Evolutionary conservation across 2,113 vertebrate species (phyloP), one percentile per base, ranked within the genome.

Genomic region (Fukomys damarensis): DNA sequence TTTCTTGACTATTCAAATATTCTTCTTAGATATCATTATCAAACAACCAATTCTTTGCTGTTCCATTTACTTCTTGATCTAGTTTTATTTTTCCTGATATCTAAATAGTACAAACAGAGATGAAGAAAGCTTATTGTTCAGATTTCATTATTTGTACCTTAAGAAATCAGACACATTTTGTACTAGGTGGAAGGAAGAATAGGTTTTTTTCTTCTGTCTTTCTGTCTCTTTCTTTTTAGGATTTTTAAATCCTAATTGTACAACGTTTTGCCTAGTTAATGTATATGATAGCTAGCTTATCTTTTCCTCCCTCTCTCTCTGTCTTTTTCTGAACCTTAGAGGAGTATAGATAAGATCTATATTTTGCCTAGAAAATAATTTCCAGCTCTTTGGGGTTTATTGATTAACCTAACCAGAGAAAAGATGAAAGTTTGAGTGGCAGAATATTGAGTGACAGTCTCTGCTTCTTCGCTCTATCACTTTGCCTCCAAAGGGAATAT

Each of bases 1-100:
- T 95, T 92, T 84, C 49, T 95, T 85, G 65, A 72, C 16, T 91
- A 13, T 74, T 93, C 83, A 66, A 79, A 86, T 96, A 52, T 38
- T 87, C 35, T 86, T 96, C 49, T 61, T 63, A 74, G 13, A 46
- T 76, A 24, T 79, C 81, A 80, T 66, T 54, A 80, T 30, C 13
- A 77, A 89, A 70, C 24, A 89, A 43, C 35, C 59, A 35, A 89
- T 91, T 65, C 43, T 19, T 65, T 38, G 43, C 43, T 93, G 54
- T 89, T 16, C 56, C 32, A 12, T 79, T 94, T 91, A 85, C 81
- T 77, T 74, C 65, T 52, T 94, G 35, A n/a, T 66, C 43, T 68
- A 58, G n/a, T 81, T 38, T 76, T 70, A 79, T 38, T 80, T 76
- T 63, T 56, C 52, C 22, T 58, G 26, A 81, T 86, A n/a, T 72